Base-by-base conservation (phyloP, 1,140 invertebrate species). In the Drusus annulatus region DNA sequence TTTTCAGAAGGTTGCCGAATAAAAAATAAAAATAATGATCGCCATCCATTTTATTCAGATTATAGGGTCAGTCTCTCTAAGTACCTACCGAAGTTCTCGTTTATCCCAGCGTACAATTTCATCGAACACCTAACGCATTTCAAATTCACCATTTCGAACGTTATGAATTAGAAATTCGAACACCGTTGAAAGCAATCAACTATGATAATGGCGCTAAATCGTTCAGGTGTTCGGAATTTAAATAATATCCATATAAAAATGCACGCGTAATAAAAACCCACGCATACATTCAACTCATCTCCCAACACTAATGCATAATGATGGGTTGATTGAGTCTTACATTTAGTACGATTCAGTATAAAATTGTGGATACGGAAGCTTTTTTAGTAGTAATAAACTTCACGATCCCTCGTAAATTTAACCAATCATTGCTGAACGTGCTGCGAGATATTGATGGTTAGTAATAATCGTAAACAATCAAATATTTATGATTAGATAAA, bases 131-230 rank as follows among this genome's bases (percentile, higher is more conserved):
- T 13, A 60, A 17, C 62, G n/a, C 21, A 25, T 28, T 21, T 65
- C 21, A n/a, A 52, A 23, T 71, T 71, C 25, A 23, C 25, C 21
- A 71, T 52, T 50, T 19, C 25, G 10, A 51, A 23, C 68, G 17
- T 52, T 71, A 19, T 23, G 52, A 71, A 71, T 71, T 13, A 16
- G 68, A 52, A 52, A 71, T 51, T 25, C 23, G 45, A 52, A 25
- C 51, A 71, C 68, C 68, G 68, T 71, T 71, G 45, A 52, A 19
- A 21, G 68, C 25, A 71, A 71, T 71, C 68, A 71, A 71, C 51
- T 71, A 54, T 71, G 68, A 71, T 71, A 71, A 71, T 71, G 68
- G 68, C 68, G 68, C 68, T 50, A 71, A 71, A 71, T 52, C 50
- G 6, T 51, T 52, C 68, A 71, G 68, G 68, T 52, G 68, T 71